Evolutionary conservation across 1,140 invertebrate species (phyloP).

Genomic region (Mizuhopecten yessoensis): DNA sequence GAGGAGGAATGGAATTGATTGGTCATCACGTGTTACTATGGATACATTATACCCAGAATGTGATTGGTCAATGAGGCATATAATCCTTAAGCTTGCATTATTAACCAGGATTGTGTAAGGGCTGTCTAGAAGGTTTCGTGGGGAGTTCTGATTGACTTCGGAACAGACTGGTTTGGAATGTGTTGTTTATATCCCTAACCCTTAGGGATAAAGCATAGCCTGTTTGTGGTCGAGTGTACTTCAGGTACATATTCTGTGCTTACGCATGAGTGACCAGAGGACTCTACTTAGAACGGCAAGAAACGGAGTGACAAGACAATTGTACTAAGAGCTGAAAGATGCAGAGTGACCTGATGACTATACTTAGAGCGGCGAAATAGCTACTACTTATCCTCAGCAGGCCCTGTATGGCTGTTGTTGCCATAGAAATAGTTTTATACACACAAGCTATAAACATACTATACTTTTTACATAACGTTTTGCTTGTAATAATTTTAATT

Average conservation of each 20-base stretch:
- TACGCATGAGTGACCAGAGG: background rate
- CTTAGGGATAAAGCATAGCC: background rate
- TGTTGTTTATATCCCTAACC: background rate
- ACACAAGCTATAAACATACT: background rate
- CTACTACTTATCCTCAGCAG: background rate
- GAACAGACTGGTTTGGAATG: background rate
- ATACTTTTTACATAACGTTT: background rate
- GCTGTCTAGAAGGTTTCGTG: background rate
- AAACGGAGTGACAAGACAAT: background rate
- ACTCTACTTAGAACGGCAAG: too few relatives aligned
- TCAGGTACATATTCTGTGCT: background rate
- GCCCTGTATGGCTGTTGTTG: background rate
- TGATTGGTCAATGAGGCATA: conserved; percentile 15
- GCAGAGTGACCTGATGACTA: background rate
- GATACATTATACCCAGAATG: conserved; percentile 11
- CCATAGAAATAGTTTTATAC: background rate
- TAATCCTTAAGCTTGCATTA: conserved; percentile 27
- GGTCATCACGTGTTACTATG: background rate
- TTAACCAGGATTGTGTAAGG: background rate
- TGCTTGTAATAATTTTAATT: conserved; percentile 22
- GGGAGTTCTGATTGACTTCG: background rate
- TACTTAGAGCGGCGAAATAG: background rate
- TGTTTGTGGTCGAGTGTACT: background rate
- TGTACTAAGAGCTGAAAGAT: background rate
- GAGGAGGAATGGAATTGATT: conserved; percentile 68